phyloP scores from a whole-genome alignment of 2,113 vertebrate genomes.

The Mirounga angustirostris region DNA sequence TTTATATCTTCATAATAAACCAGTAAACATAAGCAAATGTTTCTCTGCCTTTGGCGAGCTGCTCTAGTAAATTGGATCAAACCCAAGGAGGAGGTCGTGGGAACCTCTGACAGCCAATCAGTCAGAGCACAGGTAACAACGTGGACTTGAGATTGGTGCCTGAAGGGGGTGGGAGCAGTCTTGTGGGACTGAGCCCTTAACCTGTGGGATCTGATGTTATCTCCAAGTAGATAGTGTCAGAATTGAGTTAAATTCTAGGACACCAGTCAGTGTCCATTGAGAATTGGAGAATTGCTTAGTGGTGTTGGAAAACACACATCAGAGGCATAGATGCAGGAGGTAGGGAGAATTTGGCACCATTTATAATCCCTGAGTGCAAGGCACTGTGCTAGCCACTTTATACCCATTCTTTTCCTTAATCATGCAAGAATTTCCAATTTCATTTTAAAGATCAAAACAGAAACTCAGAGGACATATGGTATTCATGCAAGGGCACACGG shows the following conservation, averaged over 20 bases:
- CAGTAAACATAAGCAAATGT: not conserved
- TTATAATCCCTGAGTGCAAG: not conserved
- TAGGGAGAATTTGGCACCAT: not conserved
- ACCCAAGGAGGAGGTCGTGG: not conserved
- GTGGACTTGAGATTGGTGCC: not conserved
- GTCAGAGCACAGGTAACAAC: not conserved
- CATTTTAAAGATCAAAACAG: not conserved
- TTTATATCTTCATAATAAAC: not conserved
- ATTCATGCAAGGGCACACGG: not conserved
- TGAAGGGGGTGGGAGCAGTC: not conserved
- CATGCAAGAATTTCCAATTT: not conserved
- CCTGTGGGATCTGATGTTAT: not conserved
- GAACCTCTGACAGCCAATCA: not conserved
- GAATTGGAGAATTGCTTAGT: not conserved
- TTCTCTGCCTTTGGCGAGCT: not conserved
- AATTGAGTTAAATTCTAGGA: not conserved
- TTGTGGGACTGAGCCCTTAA: not conserved
- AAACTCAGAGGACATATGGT: not conserved
- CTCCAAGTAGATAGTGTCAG: not conserved
- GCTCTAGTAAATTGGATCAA: not conserved
- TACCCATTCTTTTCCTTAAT: not conserved
- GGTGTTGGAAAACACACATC: not conserved
- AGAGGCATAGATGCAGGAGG: not conserved
- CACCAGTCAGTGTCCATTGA: not conserved
- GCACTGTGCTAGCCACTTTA: not conserved